Base-by-base conservation (phyloP, 2,113 vertebrate genomes). In the Semnornis frantzii region DNA sequence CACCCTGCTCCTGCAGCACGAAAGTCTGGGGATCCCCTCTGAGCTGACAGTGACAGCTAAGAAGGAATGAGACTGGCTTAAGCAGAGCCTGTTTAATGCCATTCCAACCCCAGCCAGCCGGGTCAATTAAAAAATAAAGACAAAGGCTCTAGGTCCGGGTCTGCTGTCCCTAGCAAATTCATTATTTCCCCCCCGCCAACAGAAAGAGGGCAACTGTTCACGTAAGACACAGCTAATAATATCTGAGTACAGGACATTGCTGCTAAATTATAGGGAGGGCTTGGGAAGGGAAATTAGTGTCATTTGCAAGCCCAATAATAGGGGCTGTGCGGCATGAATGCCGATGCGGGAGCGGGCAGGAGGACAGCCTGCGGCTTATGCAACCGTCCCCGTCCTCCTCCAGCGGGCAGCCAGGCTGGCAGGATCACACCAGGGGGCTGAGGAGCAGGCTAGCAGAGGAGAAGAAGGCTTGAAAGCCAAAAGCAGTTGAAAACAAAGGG, bases 181-280 rank as follows among this genome's bases (percentile, higher is more conserved):
- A 90, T 94, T 92, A 82, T 90, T 60, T 84, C 74, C 77, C 92
- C 93, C 93, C 55, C 1, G 14, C 70, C 90, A 86, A 73, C 66
- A 92, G 83, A 90, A 90, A 84, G 85, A 88, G 85, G 93, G 88
- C 90, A 96, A 91, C 85, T 18, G 84, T 94, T 95, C 93, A 80
- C 90, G 8, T 94, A 95, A 96, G 88, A 65, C 83, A 71, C 55
- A 23, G 92, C 92, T 95, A 97, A 96, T 96, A 95, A 96, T 95
- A 94, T 95, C 95, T 28, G 78, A 94, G 95, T 95, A 95, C 95
- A 95, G 96, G 95, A 96, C 96, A 95, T 97, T 92, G 93, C 94
- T 93, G 93, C 79, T 95, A 94, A 95, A 95, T 97, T 95, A 97
- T 63, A 95, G 94, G 94, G 95, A 94, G 92, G 95, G 85, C 91